Evolutionary conservation across 2,113 vertebrate genomes (phyloP), one percentile per base, ranked within the genome.

Genomic region (Leptodactylus fuscus): DNA sequence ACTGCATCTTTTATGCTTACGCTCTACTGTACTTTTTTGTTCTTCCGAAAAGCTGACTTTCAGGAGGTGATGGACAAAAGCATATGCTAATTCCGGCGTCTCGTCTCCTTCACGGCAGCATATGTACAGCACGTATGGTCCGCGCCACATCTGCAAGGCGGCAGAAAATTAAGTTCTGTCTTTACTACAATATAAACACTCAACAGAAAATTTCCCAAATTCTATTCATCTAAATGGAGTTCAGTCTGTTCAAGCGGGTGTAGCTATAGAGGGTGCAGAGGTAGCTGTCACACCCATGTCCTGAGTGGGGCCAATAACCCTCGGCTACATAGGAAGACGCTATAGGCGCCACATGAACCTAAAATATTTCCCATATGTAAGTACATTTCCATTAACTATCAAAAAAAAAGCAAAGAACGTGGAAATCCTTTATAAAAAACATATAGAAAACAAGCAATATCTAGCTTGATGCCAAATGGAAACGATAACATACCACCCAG

Each of bases 1-100:
- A 60, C 34, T 18, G 36, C 36, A 55, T 62, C n/a, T 60, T 80
- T 80, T 80, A 41, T 80, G 77, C 77, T 80, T 60, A 80, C 77
- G 4, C 53, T 44, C 53, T 60, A 62, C 48, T 55, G 36, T 62
- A 58, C 53, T 79, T 60, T 79, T 58, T 80, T 60, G 34, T 60
- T 60, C 53, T 41, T 36, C 36, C 22, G 36, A 80, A 60, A 80
- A 60, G 34, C n/a, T 80, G 77, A 53, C 32, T 58, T 38, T n/a
- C 32, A 24, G 22, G 51, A 60, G 51, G 51, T 60, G 55, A 80
- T 27, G 53, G 32, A 78, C 71, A 29, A 73, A 73, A 44, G 70
- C 70, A 73, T 44, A 73, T 73, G 70, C 70, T 73, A 27, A 44
- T 29, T 49, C 44, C 41, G 29, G 22, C 12, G 38, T 73, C 71